Conservation (phyloP, 2,113 vertebrate genomes). For the Apodemus speciosus region DNA sequence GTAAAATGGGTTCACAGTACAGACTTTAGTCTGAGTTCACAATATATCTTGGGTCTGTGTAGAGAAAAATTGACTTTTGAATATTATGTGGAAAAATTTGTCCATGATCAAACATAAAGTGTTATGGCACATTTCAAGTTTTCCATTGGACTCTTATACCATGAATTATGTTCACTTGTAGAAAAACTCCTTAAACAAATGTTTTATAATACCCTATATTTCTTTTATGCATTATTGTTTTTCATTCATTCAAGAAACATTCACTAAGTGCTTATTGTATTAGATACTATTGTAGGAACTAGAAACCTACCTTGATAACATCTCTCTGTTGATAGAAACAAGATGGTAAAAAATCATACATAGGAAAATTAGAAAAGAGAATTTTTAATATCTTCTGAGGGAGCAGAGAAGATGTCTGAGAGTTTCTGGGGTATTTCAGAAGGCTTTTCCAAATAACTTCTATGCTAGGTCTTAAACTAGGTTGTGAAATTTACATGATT, state of each 20-base stretch:
- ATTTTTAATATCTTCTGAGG: not conserved
- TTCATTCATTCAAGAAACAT: not conserved
- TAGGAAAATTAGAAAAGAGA: not conserved
- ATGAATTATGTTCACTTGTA: not conserved
- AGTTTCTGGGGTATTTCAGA: not conserved
- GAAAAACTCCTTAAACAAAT: not conserved
- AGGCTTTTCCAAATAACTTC: slow-evolving; percentile 37
- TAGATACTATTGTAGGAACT: not conserved
- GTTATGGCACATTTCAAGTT: not conserved
- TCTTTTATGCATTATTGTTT: slow-evolving; percentile 15
- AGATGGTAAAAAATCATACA: not conserved
- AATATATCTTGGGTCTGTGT: not conserved
- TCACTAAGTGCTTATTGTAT: not conserved
- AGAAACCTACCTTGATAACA: not conserved
- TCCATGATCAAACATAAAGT: not conserved
- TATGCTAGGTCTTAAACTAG: not conserved
- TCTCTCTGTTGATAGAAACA: not conserved
- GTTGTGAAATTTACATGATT: not conserved
- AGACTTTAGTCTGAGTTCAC: not conserved
- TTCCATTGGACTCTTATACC: not conserved
- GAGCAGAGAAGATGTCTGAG: not conserved
- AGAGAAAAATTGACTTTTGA: not conserved
- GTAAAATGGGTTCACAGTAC: not conserved
- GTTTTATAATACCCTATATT: not conserved
- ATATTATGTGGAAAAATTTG: slow-evolving; percentile 17